phyloP scores from a whole-genome alignment of 1,140 invertebrate genomes.

The Lepidostoma basale region DNA sequence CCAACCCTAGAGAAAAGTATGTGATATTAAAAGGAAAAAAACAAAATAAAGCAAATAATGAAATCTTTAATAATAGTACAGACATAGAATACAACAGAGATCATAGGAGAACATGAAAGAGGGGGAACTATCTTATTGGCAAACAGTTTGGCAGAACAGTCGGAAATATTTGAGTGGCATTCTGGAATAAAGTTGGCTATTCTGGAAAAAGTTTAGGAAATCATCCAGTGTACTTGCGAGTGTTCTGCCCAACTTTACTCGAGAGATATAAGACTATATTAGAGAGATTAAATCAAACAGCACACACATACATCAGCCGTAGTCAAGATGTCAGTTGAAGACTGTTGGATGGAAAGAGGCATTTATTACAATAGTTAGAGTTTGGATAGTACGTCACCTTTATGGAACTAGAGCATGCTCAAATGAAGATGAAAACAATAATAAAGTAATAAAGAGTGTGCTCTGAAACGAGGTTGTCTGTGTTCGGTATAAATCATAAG shows the following conservation, averaged over 20 bases:
- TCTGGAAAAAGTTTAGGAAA: neutral
- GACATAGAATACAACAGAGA: conserved; percentile 44
- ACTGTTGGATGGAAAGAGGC: conserved; percentile 30
- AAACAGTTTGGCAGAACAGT: neutral
- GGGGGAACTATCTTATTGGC: neutral
- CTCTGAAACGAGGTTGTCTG: neutral
- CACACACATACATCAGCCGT: conserved; percentile 42
- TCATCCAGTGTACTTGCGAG: neutral
- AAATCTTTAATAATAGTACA: too few relatives aligned
- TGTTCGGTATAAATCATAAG: neutral
- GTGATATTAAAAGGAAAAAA: conserved; percentile 26
- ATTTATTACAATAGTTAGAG: conserved; percentile 50
- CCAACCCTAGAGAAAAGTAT: neutral
- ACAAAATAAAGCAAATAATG: conserved; percentile 6
- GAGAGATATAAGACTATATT: conserved; percentile 15
- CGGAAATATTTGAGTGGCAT: neutral
- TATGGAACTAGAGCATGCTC: conserved; percentile 45
- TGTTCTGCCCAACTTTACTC: neutral
- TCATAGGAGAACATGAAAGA: conserved; percentile 35
- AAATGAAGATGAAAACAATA: conserved; percentile 20
- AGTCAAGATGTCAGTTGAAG: conserved; percentile 35
- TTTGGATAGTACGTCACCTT: conserved; percentile 69
- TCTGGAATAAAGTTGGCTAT: neutral
- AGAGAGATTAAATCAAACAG: conserved; percentile 44
- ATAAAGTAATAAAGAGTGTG: conserved; percentile 12